phyloP scores from a whole-genome alignment of 2,113 vertebrate species.

The Anoplopoma fimbria region DNA sequence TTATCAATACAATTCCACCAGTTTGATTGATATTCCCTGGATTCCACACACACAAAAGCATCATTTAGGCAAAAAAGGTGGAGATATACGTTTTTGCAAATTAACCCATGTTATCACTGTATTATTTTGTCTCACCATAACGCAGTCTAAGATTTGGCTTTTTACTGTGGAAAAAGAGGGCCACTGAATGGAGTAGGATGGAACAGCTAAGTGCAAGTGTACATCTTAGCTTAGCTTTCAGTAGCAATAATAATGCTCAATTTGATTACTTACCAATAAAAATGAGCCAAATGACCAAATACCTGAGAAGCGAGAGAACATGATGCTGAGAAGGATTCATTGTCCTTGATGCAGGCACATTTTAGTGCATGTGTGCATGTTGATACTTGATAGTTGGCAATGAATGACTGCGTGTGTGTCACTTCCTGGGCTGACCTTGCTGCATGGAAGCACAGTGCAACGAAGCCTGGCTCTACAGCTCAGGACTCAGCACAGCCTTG shows the following conservation, averaged over 20 bases:
- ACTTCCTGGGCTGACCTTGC: slow-evolving; percentile 28
- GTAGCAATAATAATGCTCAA: background rate
- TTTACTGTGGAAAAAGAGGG: background rate
- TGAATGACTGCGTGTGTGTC: slow-evolving; percentile 28
- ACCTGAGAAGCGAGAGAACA: slow-evolving; percentile 38
- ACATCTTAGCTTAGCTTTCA: background rate
- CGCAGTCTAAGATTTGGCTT: background rate
- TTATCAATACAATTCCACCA: background rate
- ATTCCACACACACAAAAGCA: background rate
- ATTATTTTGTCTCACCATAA: background rate
- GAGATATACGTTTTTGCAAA: background rate
- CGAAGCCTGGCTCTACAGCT: slow-evolving; percentile 16
- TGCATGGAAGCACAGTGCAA: slow-evolving; percentile 21
- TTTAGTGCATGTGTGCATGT: background rate
- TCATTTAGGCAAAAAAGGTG: background rate
- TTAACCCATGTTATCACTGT: background rate
- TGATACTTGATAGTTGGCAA: slow-evolving; percentile 1
- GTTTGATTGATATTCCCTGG: background rate
- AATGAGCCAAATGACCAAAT: slow-evolving; percentile 48
- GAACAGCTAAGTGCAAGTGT: background rate
- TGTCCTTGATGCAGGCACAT: background rate
- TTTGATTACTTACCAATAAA: background rate
- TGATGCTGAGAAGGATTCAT: background rate
- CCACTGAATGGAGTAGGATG: background rate
- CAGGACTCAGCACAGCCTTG: background rate